These are phyloP conservation scores for Oryzaephilus surinamensis DNA, from an alignment of 1,140 invertebrate species.

Conservation along the genomic window DNA sequence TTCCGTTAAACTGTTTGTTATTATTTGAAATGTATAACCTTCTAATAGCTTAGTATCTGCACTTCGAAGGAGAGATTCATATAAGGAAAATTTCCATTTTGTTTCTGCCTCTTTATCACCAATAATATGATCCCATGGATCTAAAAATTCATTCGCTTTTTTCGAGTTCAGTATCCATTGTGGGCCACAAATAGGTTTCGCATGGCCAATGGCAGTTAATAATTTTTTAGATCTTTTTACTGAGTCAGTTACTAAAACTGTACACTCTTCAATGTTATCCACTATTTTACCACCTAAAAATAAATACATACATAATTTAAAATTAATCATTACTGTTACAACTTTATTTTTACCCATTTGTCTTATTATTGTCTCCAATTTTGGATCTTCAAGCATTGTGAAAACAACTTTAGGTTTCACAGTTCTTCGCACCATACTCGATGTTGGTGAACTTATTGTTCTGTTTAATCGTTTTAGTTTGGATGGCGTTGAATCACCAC, in stretches of 20 bases:
- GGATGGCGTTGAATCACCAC: too few relatives aligned
- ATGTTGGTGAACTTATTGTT: too few relatives aligned
- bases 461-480: too few relatives aligned
- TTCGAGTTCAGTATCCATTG: constrained; percentile 40
- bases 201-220: constrained; percentile 39
- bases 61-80: constrained; percentile 30
- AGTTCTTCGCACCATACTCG: too few relatives aligned
- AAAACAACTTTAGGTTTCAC: constrained; percentile 31
- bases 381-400: constrained; percentile 31
- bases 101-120: constrained; percentile 37
- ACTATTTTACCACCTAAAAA: constrained; percentile 29
- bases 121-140: constrained; percentile 42
- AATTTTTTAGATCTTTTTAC: constrained; percentile 42
- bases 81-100: constrained; percentile 38
- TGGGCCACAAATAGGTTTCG: constrained; percentile 40
- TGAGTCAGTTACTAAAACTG: constrained; percentile 38
- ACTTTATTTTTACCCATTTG: constrained; percentile 18
- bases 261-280: constrained; percentile 33
- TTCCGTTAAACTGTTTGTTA: constrained; percentile 16
- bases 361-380: constrained; percentile 25
- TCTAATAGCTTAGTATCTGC: constrained; percentile 22
- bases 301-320: not conserved
- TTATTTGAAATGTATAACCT: constrained; percentile 22
- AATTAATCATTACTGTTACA: not conserved
- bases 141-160: constrained; percentile 38